phyloP scores from a whole-genome alignment of 1,140 invertebrate genomes.

The Drosophila neocordata region DNA sequence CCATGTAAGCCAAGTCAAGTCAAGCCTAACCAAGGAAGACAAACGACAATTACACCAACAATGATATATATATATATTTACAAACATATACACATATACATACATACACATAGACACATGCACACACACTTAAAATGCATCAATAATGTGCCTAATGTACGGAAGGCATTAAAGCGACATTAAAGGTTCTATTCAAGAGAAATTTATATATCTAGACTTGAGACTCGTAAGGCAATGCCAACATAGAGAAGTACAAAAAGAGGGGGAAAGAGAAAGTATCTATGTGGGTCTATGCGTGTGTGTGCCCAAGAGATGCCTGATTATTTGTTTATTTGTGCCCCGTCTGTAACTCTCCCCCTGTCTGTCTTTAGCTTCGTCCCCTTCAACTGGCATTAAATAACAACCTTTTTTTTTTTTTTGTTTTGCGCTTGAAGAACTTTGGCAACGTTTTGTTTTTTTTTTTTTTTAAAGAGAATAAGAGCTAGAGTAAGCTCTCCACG shows the following conservation, averaged over 20 bases:
- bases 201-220: conserved; percentile 57
- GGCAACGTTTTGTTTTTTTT: conserved; percentile 21
- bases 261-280: background rate
- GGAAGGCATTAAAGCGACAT: conserved; percentile 60
- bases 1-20: conserved; percentile 11
- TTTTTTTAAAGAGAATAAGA: background rate
- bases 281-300: conserved; percentile 2
- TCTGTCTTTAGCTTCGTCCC: conserved; percentile 6
- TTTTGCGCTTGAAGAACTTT: conserved; percentile 56
- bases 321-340: conserved; percentile 63
- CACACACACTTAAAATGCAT: conserved; percentile 47
- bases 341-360: conserved; percentile 2
- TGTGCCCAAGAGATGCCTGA: conserved; percentile 40
- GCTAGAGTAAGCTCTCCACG: conserved; percentile 6
- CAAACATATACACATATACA: conserved; percentile 7
- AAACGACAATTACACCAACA: conserved; percentile 10
- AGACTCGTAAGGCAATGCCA: conserved; percentile 41
- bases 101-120: background rate
- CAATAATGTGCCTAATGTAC: conserved; percentile 43
- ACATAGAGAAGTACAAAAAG: too few relatives aligned
- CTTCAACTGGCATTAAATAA: conserved; percentile 59
- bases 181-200: conserved; percentile 62
- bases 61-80: background rate
- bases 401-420: conserved; percentile 53
- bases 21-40: conserved; percentile 11